Evolutionary conservation across 2,888 invertebrate genomes (phyloP), one percentile per base, ranked within the genome.

Genomic region (Sthenelais limicola): DNA sequence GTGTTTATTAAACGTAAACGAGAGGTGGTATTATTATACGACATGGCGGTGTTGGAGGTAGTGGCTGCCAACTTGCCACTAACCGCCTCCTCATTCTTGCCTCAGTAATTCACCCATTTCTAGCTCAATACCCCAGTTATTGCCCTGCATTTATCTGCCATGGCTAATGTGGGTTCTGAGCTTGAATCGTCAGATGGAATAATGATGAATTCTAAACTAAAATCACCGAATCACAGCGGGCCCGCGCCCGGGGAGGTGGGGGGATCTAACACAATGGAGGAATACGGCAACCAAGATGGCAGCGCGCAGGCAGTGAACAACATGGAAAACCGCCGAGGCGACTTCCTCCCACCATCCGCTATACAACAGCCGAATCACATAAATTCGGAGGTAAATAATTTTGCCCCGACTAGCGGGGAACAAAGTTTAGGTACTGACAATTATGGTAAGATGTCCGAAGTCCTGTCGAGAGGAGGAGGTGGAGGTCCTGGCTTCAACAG

Each of bases 211-310:
- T 78, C 76, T 71, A 82, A 83, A 77, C 79, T 80, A 68, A 80
- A 81, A 77, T 81, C 82, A 62, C 80, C 81, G 48, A 80, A 77
- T 70, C 78, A 67, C 30, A 62, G 78, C 71, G 77, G 78, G 62
- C 76, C 79, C 75, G 82, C 81, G 74, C 72, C 78, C 73, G n/a
- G n/a, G n/a, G n/a, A n/a, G n/a, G n/a, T n/a, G n/a, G n/a, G n/a
- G n/a, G n/a, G n/a, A n/a, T n/a, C n/a, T n/a, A 81, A 80, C 81
- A 83, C 84, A 83, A 85, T 84, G 84, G 84, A 84, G 80, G 82
- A 82, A 78, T 82, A 84, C 82, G n/a, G n/a, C n/a, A n/a, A n/a
- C n/a, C 86, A 86, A 86, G 85, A 86, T 85, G 85, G 85, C 80
- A 84, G 84, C 78, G 82, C 81, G 79, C 82, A 82, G 76, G 82